A percentile compares a stretch with the other conserved stretches of the same genome.
Evolutionary conservation across 2,888 invertebrate genomes (phyloP).

Genomic region (Sylvicola cinctus): DNA sequence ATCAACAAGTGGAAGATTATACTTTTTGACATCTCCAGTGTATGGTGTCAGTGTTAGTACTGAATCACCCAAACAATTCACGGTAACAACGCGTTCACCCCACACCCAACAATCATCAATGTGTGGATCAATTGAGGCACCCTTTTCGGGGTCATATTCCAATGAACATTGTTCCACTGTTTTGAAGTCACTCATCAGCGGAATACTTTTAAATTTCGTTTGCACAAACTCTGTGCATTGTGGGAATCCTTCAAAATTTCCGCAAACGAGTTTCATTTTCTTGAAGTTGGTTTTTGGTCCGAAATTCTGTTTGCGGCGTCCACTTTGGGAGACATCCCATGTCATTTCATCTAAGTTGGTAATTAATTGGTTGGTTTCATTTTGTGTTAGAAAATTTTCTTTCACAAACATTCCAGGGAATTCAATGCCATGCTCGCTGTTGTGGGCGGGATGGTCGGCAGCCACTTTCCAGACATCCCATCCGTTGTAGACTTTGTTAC

Average conservation of each 20-base stretch:
- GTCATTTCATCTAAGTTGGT: slow-evolving; percentile 51
- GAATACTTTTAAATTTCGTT: slow-evolving; percentile 40
- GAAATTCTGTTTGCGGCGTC: slow-evolving; percentile 90
- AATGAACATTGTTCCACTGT: slow-evolving; percentile 91
- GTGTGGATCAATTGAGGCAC: slow-evolving; percentile 93
- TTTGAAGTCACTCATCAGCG: slow-evolving; percentile 44
- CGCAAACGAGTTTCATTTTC: slow-evolving; percentile 58
- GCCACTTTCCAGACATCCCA: slow-evolving; percentile 39
- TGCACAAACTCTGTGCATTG: slow-evolving; percentile 56
- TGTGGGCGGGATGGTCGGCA: slow-evolving; percentile 44
- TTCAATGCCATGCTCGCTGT: slow-evolving; percentile 30
- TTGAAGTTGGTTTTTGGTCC: slow-evolving; percentile 99
- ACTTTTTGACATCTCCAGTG: slow-evolving; percentile 18
- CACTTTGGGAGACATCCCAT: slow-evolving; percentile 90
- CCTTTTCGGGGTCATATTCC: slow-evolving; percentile 71
- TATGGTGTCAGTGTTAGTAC: slow-evolving; percentile 58
- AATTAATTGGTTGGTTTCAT: slow-evolving; percentile 47
- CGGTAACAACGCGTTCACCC: slow-evolving; percentile 91
- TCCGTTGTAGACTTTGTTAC: slow-evolving; percentile 55
- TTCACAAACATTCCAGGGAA: slow-evolving; percentile 48
- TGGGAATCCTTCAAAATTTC: slow-evolving; percentile 77
- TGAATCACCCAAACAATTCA: slow-evolving; percentile 67
- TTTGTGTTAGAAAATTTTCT: slow-evolving; percentile 47
- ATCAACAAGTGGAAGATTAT: slow-evolving; percentile 36
- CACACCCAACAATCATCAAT: slow-evolving; percentile 99